These are phyloP conservation scores for Loripinus fragilis DNA, from an alignment of 2,888 invertebrate genomes.

Conservation along the genomic window DNA sequence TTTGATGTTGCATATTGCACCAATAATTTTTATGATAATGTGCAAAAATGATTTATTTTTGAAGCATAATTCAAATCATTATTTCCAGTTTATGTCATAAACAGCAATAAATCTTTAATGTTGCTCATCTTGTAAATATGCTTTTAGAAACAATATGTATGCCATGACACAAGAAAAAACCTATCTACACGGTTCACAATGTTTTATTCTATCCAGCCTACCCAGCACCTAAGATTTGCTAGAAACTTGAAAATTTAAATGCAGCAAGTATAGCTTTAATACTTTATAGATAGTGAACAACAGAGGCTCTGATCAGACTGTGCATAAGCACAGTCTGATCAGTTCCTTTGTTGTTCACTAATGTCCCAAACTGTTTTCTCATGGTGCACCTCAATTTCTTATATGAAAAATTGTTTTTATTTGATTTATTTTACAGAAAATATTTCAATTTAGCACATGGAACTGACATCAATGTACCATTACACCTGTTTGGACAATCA, in stretches of 20 bases:
- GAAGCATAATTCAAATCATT: conserved; percentile 19
- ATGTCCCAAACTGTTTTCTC: too few relatives aligned
- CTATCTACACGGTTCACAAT: too few relatives aligned
- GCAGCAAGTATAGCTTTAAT: too few relatives aligned
- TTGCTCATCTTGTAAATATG: conserved; percentile 1
- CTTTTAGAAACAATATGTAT: conserved; percentile 15
- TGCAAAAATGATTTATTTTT: conserved; percentile 11
- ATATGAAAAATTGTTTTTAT: conserved; percentile 18
- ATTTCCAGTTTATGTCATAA: not conserved
- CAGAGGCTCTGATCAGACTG: too few relatives aligned
- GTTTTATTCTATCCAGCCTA: too few relatives aligned
- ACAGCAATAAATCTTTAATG: conserved; percentile 12
- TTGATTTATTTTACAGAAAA: conserved; percentile 21
- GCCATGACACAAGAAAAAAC: too few relatives aligned
- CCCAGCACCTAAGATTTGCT: too few relatives aligned
- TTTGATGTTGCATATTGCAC: conserved; percentile 13
- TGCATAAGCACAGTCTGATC: too few relatives aligned
- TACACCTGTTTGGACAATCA: conserved; percentile 22
- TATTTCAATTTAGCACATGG: conserved; percentile 21
- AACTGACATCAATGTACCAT: conserved; percentile 23
- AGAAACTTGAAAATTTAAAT: too few relatives aligned
- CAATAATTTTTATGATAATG: conserved; percentile 3
- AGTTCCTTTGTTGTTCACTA: too few relatives aligned
- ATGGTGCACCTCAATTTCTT: too few relatives aligned
- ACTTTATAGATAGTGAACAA: too few relatives aligned